phyloP scores from a whole-genome alignment of 2,888 invertebrate genomes.

The Caenorhabditis drosophilae region DNA sequence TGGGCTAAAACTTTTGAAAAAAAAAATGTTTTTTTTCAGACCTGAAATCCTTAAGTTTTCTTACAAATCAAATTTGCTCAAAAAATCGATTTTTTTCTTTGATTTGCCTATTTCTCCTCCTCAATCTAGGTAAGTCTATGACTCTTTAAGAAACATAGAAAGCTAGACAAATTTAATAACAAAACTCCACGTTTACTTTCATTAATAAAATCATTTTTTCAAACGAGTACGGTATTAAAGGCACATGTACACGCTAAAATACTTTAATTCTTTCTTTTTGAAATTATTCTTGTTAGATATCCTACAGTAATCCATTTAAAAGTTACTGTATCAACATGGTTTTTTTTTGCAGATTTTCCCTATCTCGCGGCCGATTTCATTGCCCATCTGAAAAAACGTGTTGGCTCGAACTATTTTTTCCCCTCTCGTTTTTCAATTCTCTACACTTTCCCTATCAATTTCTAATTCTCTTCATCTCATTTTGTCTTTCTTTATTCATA shows the following conservation, averaged over 20 bases:
- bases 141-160: no score
- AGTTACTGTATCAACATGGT: background rate
- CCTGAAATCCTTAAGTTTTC: no score
- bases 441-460: background rate
- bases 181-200: background rate
- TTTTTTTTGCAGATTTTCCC: background rate
- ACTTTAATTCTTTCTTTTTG: background rate
- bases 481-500: background rate
- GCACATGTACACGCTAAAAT: no score
- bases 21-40: slow-evolving; percentile 6
- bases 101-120: no score
- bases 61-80: no score
- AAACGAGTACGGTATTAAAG: background rate
- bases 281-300: background rate
- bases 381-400: slow-evolving; percentile 51
- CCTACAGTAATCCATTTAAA: background rate
- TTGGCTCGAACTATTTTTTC: slow-evolving; percentile 35
- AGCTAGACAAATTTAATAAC: no score
- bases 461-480: background rate
- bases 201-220: background rate
- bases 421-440: slow-evolving; percentile 11
- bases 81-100: no score
- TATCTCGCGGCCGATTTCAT: slow-evolving; percentile 45
- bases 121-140: no score
- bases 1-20: slow-evolving; percentile 1